Evolutionary conservation across 2,888 invertebrate species (phyloP).

Genomic region (Spicauda simplicius): DNA sequence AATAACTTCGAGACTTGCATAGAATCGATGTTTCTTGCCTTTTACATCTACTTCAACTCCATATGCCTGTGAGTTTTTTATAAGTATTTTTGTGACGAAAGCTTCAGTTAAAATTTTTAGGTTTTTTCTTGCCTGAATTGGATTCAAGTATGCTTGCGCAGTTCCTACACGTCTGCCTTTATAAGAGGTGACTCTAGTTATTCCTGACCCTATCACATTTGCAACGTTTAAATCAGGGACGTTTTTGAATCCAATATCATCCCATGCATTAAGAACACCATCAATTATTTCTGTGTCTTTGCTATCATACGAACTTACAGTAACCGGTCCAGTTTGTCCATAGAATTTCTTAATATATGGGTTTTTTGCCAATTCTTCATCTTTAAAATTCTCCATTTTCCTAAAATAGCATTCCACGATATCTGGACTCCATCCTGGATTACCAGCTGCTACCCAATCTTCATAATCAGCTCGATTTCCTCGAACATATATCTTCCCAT

Average conservation of each 20-base stretch:
- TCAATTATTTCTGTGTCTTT: constrained; percentile 59
- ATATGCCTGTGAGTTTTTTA: constrained; percentile 69
- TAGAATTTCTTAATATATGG: constrained; percentile 53
- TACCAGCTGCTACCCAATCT: constrained; percentile 75
- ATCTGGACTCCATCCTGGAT: constrained; percentile 73
- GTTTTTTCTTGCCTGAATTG: constrained; percentile 54
- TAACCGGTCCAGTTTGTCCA: constrained; percentile 72
- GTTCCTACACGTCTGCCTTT: constrained; percentile 76
- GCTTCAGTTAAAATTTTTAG: constrained; percentile 72
- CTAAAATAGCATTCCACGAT: constrained; percentile 51
- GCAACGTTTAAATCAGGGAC: constrained; percentile 70
- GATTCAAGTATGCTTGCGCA: constrained; percentile 73
- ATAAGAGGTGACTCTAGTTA: constrained; percentile 70
- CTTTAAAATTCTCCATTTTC: constrained; percentile 57
- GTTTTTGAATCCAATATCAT: constrained; percentile 69
- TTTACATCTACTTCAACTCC: constrained; percentile 65
- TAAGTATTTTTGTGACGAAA: constrained; percentile 75
- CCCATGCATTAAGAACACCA: constrained; percentile 62
- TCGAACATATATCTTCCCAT: constrained; percentile 81
- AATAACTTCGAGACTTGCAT: constrained; percentile 72
- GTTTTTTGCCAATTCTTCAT: constrained; percentile 49
- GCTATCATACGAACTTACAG: constrained; percentile 71
- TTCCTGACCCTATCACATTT: constrained; percentile 76
- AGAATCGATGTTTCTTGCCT: constrained; percentile 42
- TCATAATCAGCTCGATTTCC: constrained; percentile 75